These are phyloP conservation scores for Drosophila orosa DNA, from an alignment of 1,140 invertebrate genomes.

Conservation along the genomic window DNA sequence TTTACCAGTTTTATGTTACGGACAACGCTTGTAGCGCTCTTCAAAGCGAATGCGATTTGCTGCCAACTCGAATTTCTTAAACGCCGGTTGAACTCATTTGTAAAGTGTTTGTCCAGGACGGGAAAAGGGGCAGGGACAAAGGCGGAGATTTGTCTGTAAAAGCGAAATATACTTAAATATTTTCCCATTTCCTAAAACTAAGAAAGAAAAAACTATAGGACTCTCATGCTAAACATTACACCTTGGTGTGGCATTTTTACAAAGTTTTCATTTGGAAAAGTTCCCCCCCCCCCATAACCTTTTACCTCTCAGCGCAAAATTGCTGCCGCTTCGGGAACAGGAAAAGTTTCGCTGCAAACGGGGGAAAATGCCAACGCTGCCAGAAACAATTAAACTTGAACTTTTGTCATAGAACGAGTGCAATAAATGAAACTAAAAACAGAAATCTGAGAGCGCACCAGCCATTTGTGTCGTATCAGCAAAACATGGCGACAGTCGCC, in stretches of 20 bases:
- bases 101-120: constrained; percentile 35
- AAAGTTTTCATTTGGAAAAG: constrained; percentile 44
- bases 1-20: constrained; percentile 77
- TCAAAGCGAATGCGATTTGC: constrained; percentile 71
- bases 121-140: constrained; percentile 1
- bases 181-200: neutral
- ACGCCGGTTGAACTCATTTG: constrained; percentile 63
- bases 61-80: constrained; percentile 70
- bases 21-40: constrained; percentile 24
- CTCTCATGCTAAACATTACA: constrained; percentile 17
- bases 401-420: constrained; percentile 69
- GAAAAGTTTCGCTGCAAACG: constrained; percentile 53
- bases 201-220: neutral
- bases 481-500: constrained; percentile 64
- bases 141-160: constrained; percentile 6
- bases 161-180: neutral
- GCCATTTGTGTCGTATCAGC: constrained; percentile 68
- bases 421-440: constrained; percentile 58
- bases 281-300: constrained; percentile 45
- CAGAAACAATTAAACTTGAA: constrained; percentile 82
- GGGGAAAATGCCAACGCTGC: constrained; percentile 64
- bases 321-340: constrained; percentile 14
- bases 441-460: constrained; percentile 56
- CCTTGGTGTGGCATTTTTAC: constrained; percentile 12
- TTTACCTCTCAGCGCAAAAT: constrained; percentile 45